phyloP scores from a whole-genome alignment of 2,888 invertebrate genomes.

The Penaeus monodon region DNA sequence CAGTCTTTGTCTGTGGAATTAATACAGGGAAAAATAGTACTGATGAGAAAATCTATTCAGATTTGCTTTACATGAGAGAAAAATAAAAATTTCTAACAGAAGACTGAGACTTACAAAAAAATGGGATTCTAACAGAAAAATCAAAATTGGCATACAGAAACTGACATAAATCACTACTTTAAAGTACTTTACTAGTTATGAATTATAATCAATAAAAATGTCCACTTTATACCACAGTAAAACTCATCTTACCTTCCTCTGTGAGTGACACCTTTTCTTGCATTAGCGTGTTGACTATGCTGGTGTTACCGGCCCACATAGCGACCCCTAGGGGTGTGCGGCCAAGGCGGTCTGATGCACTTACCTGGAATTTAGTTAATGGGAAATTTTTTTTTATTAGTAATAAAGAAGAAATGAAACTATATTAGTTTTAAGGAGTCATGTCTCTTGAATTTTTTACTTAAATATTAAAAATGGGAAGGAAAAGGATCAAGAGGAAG shows the following conservation, averaged over 20 bases:
- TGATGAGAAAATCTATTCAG: not conserved
- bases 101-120: no score
- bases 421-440: no score
- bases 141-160: no score
- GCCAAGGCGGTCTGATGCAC: slow-evolving; percentile 49
- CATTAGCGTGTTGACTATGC: slow-evolving; percentile 57
- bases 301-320: slow-evolving; percentile 61
- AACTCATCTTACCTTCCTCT: slow-evolving; percentile 54
- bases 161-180: no score
- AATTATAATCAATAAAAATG: no score
- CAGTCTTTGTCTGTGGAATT: slow-evolving; percentile 61
- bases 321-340: slow-evolving; percentile 62
- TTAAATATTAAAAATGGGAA: no score
- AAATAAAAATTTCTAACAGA: no score
- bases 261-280: slow-evolving; percentile 59
- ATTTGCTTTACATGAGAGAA: not conserved
- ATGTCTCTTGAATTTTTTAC: no score
- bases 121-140: no score
- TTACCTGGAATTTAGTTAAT: slow-evolving; percentile 37
- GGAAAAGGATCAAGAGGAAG: no score
- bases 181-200: no score
- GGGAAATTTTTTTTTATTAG: not conserved
- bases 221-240: not conserved
- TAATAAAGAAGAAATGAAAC: not conserved
- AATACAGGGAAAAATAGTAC: not conserved